Conservation (phyloP, 2,888 invertebrate species). For the Pheosia tremula region DNA sequence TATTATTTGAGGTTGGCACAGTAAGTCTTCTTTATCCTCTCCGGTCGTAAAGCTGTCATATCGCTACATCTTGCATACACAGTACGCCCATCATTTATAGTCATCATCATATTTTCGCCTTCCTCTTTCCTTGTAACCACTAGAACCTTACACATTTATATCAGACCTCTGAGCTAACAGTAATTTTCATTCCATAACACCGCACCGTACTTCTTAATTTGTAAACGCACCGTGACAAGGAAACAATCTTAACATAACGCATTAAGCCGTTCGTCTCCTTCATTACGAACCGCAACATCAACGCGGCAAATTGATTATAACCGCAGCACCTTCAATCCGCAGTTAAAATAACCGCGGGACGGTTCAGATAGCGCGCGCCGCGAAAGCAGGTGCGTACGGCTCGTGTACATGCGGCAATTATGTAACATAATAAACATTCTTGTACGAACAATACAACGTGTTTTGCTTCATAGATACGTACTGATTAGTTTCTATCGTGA, state of each 20-base stretch:
- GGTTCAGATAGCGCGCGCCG: conserved; percentile 23
- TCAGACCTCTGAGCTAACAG: too few species aligned
- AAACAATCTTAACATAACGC: conserved; percentile 28
- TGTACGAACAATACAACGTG: not conserved
- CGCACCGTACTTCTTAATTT: not conserved
- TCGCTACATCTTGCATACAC: too few species aligned
- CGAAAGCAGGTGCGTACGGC: conserved; percentile 30
- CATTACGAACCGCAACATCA: conserved; percentile 21
- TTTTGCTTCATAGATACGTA: not conserved
- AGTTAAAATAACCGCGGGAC: conserved; percentile 1
- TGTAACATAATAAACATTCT: conserved; percentile 1
- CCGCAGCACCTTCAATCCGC: conserved; percentile 14
- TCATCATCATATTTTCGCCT: too few species aligned
- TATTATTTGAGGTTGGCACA: too few species aligned
- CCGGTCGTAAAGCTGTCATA: too few species aligned
- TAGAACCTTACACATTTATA: too few species aligned
- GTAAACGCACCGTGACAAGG: conserved; percentile 16
- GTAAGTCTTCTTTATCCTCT: too few species aligned
- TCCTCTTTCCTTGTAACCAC: too few species aligned
- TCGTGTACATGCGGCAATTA: not conserved
- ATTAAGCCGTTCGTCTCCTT: conserved; percentile 24
- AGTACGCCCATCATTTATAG: too few species aligned
- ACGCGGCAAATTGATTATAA: conserved; percentile 35
- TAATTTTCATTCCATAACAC: not conserved
- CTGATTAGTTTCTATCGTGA: too few species aligned